Evolutionary conservation across 23 tunicate species (phyloP).

Genomic region (Clavelina lepadiformis): DNA sequence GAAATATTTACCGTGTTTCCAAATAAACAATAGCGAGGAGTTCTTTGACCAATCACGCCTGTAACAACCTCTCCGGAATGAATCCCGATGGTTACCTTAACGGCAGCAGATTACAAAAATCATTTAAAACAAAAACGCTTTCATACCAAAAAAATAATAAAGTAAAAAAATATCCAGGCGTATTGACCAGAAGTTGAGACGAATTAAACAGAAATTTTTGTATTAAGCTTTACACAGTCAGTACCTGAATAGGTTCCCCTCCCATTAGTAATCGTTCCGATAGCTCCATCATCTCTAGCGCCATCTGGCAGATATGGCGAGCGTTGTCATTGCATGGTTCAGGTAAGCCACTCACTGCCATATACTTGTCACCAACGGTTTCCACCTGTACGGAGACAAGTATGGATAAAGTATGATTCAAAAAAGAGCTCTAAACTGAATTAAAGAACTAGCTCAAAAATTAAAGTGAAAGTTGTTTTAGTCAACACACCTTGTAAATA

Average conservation of each 20-base stretch:
- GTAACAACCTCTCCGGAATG: conserved; percentile 96
- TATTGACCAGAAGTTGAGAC: too few species aligned
- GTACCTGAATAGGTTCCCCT: conserved; percentile 69
- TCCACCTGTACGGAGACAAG: conserved; percentile 49
- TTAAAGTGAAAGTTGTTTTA: background rate
- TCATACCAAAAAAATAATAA: too few species aligned
- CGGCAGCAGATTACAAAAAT: background rate
- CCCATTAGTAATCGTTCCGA: conserved; percentile 39
- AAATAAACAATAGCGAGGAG: conserved; percentile 84
- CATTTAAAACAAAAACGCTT: background rate
- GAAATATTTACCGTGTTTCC: conserved; percentile 93
- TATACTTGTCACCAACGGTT: conserved; percentile 99
- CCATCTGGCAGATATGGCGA: conserved; percentile 76
- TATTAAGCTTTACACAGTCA: background rate
- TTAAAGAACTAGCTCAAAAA: background rate
- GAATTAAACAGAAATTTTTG: background rate
- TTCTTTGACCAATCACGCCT: conserved; percentile 85
- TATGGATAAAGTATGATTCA: background rate
- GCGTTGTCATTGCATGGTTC: conserved; percentile 83
- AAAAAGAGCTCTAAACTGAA: background rate
- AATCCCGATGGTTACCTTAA: conserved; percentile 80
- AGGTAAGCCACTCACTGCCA: conserved; percentile 95
- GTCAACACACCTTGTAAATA: conserved; percentile 66
- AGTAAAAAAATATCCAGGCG: too few species aligned
- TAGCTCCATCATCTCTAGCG: conserved; percentile 82